Conservation (phyloP, 2,113 vertebrate genomes). For the Cyphomyrus plagiostoma region DNA sequence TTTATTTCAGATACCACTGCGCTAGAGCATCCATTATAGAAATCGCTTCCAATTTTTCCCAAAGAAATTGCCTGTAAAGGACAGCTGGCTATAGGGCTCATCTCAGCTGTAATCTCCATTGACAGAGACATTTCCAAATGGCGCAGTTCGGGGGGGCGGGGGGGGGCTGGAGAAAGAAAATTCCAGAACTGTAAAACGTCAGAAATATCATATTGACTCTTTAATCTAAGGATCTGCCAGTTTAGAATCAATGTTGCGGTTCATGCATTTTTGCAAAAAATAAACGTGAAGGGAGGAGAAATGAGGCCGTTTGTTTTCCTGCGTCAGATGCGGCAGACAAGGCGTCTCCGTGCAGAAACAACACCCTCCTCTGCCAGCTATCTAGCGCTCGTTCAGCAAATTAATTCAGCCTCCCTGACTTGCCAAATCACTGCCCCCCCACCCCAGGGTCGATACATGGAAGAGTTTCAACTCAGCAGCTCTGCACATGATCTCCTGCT, state of each 20-base stretch:
- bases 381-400: conserved; percentile 13
- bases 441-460: background rate
- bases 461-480: conserved; percentile 28
- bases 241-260: conserved; percentile 36
- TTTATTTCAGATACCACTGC: conserved; percentile 41
- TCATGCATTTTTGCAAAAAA: conserved; percentile 1
- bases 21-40: conserved; percentile 42
- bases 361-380: conserved; percentile 4
- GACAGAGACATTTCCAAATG: conserved; percentile 27
- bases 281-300: background rate
- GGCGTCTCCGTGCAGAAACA: background rate
- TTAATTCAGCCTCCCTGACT: conserved; percentile 23
- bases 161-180: background rate
- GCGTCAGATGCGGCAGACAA: conserved; percentile 13
- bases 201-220: conserved; percentile 29
- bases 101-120: conserved; percentile 34
- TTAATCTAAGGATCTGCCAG: conserved; percentile 28
- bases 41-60: conserved; percentile 41
- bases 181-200: conserved; percentile 23
- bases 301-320: background rate
- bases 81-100: conserved; percentile 26
- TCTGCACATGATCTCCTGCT: conserved; percentile 28
- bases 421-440: conserved; percentile 1
- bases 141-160: background rate
- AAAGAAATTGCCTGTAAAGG: conserved; percentile 37